Base-by-base conservation (phyloP, 1,140 invertebrate species). In the Colletes gigas region DNA sequence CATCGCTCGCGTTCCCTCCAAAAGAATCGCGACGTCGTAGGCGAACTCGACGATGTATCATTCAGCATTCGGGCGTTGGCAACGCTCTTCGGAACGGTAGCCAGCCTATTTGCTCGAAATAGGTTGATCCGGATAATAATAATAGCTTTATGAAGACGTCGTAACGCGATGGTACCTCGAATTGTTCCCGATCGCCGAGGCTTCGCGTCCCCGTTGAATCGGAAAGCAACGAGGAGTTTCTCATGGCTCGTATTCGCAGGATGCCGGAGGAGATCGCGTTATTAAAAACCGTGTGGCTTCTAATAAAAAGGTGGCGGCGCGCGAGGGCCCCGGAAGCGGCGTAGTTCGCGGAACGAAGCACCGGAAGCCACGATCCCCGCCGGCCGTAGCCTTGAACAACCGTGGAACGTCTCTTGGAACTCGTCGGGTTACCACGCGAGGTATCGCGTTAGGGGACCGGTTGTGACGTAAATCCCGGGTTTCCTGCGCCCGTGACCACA, bases 391-490 rank as follows among this genome's bases (percentile, higher is more conserved):
- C 70, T 82, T 62, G 55, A 60, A 76, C 47, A 57, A 12, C 57
- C 44, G 57, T 65, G 55, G 55, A 76, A 72, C 71, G 81, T 84
- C 77, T 71, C 50, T 39, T 30, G 57, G 75, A 88, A 83, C 78
- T 57, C 63, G 78, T 79, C 86, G 62, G 67, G 78, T 72, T 75
- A 73, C 85, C 60, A 8, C 57, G 59, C 59, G 54, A 52, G 39
- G 6, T 60, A 57, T 63, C 75, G 54, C 30, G 54, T 19, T 10
- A 17, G 55, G 52, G 41, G 84, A 84, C 84, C 76, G 84, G 87
- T 88, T 88, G 84, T 82, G 88, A 88, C 83, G 87, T 80, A 88
- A 89, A 89, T 87, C 86, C 86, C 84, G 85, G 87, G 77, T 85
- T 82, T 83, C 80, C 71, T 52, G 83, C 55, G 57, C 47, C 63